Evolutionary conservation across 2,888 invertebrate species (phyloP), one percentile per base, ranked within the genome.

Genomic region (Chalcis sispes): DNA sequence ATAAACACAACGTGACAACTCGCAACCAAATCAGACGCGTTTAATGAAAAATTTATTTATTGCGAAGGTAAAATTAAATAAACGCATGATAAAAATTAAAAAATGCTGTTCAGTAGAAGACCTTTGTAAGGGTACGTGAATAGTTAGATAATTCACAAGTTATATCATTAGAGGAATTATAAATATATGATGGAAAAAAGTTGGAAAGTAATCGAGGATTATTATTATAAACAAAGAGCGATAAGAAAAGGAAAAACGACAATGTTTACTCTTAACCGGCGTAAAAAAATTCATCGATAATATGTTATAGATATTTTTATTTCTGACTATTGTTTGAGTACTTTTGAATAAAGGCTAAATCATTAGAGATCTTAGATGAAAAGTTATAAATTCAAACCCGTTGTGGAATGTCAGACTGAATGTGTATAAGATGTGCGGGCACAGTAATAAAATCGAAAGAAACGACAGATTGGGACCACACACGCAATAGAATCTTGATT

Each of bases 151-250:
- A 77, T 74, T 77, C 54, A 74, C 70, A 71, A 54, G 72, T 64
- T 70, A 72, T 59, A 77, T 62, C 52, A 74, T 74, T 74, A 77
- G 71, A 59, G 40, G 69, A 77, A 72, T 72, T 77, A 70, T 62
- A 77, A 71, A 61, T 77, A 71, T 74, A 74, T 27, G 73, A 61
- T 61, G 54, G 58, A 70, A 65, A 71, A 65, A 18, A 77, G 56
- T 58, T 50, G 40, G 66, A 74, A 74, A 77, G 71, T 77, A 71
- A 74, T 61, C 40, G 61, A 62, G 32, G 36, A 46, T 58, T 56
- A 65, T 36, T 48, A 59, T 59, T 32, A 59, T 58, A 50, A 69
- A 36, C 58, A 66, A 66, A 46, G 46, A 66, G 32, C 32, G 56
- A 50, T 10, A 56, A 32, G 62, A 67, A 72, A 66, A 71, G 10